Percentiles rank a stretch among this genome's conserved stretches.
phyloP scores from a whole-genome alignment of 2,113 vertebrate genomes.

The Phyllopteryx taeniolatus region DNA sequence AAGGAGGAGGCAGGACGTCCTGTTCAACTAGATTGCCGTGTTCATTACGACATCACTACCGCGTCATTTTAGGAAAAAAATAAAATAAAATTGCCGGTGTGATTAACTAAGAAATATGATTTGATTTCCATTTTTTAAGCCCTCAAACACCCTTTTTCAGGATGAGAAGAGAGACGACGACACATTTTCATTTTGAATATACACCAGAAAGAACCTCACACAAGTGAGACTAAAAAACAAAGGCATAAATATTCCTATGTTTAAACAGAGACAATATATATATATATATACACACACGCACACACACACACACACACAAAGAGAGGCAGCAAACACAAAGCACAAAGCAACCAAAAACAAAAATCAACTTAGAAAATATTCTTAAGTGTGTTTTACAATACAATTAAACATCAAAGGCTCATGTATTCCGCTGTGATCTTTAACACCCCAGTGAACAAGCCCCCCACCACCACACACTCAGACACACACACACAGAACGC shows the following conservation, averaged over 20 bases:
- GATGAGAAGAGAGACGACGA: constrained; percentile 50
- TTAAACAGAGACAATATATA: constrained; percentile 45
- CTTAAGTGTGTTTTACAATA: constrained; percentile 80
- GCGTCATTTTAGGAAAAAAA: constrained; percentile 14
- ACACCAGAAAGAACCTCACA: constrained; percentile 63
- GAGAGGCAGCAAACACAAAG: constrained; percentile 62
- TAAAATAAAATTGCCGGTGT: neutral
- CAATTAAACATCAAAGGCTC: constrained; percentile 81
- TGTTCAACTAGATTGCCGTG: constrained; percentile 65
- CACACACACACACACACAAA: constrained; percentile 39
- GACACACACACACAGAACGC: constrained; percentile 60
- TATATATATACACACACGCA: constrained; percentile 34
- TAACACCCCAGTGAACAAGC: constrained; percentile 73
- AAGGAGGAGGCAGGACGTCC: constrained; percentile 71
- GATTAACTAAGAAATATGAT: neutral
- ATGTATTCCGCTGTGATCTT: constrained; percentile 79
- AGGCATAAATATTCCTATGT: constrained; percentile 56
- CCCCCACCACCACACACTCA: constrained; percentile 43
- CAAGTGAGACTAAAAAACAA: constrained; percentile 44
- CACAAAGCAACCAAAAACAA: constrained; percentile 68
- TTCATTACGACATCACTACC: constrained; percentile 53
- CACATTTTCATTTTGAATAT: constrained; percentile 62
- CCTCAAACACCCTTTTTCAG: constrained; percentile 59
- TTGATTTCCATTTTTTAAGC: constrained; percentile 24
- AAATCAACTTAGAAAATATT: constrained; percentile 74